These are phyloP conservation scores for Embiotoca jacksoni DNA, from an alignment of 2,113 vertebrate species.

Conservation along the genomic window DNA sequence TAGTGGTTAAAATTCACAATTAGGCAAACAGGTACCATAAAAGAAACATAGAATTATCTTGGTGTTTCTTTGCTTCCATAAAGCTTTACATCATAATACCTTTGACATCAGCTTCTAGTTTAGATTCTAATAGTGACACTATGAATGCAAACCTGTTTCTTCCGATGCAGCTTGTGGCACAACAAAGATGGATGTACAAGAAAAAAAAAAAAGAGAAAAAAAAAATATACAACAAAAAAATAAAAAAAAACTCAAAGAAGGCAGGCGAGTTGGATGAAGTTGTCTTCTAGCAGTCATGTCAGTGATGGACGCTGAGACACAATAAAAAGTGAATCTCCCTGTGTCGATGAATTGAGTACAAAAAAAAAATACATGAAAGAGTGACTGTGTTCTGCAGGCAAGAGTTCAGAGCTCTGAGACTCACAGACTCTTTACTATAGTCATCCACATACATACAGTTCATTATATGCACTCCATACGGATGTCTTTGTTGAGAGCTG, in stretches of 20 bases:
- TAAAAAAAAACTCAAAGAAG: neutral
- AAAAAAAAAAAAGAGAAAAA: neutral
- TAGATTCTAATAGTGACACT: neutral
- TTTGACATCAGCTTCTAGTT: neutral
- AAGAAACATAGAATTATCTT: neutral
- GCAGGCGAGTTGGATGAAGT: too few relatives aligned
- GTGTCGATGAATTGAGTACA: neutral
- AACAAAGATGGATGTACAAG: neutral
- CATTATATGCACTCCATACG: slow-evolving; percentile 4
- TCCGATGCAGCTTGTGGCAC: too few relatives aligned
- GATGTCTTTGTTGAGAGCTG: slow-evolving; percentile 49
- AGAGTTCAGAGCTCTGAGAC: neutral
- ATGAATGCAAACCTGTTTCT: neutral
- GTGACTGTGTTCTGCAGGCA: neutral
- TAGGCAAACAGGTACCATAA: neutral
- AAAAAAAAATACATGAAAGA: neutral
- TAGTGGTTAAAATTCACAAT: neutral
- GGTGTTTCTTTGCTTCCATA: slow-evolving; percentile 16
- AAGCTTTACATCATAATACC: neutral
- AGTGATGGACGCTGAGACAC: neutral
- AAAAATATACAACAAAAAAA: neutral
- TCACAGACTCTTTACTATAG: neutral
- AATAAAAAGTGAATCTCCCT: neutral
- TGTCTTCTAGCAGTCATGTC: neutral
- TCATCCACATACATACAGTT: neutral